These are phyloP conservation scores for Garra rufa DNA, from an alignment of 2,113 vertebrate genomes.

Conservation along the genomic window DNA sequence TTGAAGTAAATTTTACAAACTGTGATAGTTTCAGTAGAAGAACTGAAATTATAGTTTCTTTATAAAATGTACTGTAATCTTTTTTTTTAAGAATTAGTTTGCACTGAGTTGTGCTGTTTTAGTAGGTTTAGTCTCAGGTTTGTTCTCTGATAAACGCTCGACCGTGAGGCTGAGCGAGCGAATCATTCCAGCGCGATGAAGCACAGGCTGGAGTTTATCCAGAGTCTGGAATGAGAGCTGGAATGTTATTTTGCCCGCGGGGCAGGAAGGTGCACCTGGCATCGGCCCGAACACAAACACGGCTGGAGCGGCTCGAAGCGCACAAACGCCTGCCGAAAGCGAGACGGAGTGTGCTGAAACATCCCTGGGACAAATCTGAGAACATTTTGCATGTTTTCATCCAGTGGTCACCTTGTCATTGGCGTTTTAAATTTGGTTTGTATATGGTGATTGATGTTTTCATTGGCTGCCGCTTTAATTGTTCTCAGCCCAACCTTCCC, in stretches of 20 bases:
- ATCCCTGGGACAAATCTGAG: too few species aligned
- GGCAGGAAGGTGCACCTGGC: slow-evolving; percentile 25
- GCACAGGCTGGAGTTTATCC: not conserved
- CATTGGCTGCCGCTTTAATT: too few species aligned
- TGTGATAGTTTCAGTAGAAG: too few species aligned
- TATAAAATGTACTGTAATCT: not conserved
- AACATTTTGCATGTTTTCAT: too few species aligned
- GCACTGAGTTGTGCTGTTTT: too few species aligned
- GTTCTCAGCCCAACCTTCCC: too few species aligned
- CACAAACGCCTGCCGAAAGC: too few species aligned
- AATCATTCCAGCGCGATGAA: not conserved
- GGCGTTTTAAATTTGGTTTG: not conserved
- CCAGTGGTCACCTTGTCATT: not conserved
- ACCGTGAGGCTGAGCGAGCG: not conserved
- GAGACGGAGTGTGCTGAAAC: too few species aligned
- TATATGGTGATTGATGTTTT: not conserved
- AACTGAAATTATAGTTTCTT: too few species aligned
- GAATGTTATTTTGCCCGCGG: slow-evolving; percentile 28
- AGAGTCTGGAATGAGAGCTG: not conserved
- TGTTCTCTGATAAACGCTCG: not conserved
- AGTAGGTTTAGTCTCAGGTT: not conserved
- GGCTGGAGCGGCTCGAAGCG: not conserved
- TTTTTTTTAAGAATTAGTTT: too few species aligned
- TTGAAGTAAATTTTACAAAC: too few species aligned
- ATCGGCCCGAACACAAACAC: slow-evolving; percentile 11